These are phyloP conservation scores for Malthinus seriepunctatus DNA, from an alignment of 2,888 invertebrate species.

Conservation along the genomic window DNA sequence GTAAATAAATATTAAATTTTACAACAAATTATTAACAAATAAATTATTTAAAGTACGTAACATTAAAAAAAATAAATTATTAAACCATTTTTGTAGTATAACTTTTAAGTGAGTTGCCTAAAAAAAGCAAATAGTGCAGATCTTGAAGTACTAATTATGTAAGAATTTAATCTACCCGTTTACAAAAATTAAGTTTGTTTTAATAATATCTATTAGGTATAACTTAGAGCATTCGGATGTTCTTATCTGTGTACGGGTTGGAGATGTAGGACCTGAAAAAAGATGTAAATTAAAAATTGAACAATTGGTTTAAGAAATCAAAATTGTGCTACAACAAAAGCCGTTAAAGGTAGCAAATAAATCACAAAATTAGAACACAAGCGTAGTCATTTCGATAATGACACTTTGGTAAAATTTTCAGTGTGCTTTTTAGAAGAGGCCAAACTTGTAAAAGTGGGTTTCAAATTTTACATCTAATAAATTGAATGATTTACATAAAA, in stretches of 20 bases:
- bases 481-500: too few species aligned
- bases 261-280: constrained; percentile 67
- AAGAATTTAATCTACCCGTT: constrained; percentile 26
- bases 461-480: too few species aligned
- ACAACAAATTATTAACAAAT: constrained; percentile 6
- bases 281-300: constrained; percentile 27
- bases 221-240: constrained; percentile 51
- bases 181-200: constrained; percentile 17
- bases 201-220: constrained; percentile 5
- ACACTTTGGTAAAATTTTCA: too few species aligned
- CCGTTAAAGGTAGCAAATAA: neutral
- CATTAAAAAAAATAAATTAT: neutral
- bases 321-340: neutral
- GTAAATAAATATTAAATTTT: constrained; percentile 1
- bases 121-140: constrained; percentile 27
- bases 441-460: too few species aligned
- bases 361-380: constrained; percentile 6
- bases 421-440: too few species aligned
- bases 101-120: constrained; percentile 13
- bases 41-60: constrained; percentile 5
- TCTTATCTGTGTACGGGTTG: constrained; percentile 68
- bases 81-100: neutral
- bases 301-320: neutral
- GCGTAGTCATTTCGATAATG: too few species aligned
- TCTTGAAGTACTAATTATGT: constrained; percentile 6